Conservation (phyloP, 2,113 vertebrate species). For the Petrocephalus zakoni region DNA sequence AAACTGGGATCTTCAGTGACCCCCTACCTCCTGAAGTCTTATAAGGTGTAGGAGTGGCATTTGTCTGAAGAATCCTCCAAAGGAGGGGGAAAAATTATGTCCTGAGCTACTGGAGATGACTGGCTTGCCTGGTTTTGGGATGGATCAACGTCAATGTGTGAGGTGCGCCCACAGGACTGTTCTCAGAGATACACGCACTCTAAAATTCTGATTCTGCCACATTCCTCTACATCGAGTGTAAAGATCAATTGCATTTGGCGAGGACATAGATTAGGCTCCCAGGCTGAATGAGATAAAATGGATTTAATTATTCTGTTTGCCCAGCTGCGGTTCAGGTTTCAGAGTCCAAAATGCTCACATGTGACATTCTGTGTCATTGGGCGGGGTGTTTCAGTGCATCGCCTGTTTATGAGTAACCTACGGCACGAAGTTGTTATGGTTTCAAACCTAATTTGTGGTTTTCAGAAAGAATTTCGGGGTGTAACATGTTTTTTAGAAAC, state of each 20-base stretch:
- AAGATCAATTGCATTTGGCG: neutral
- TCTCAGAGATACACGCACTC: neutral
- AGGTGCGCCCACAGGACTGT: neutral
- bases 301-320: neutral
- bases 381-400: neutral
- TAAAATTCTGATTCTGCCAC: neutral
- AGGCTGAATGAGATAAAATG: neutral
- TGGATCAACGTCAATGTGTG: neutral
- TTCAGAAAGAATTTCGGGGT: constrained; percentile 21
- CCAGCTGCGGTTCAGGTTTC: constrained; percentile 3
- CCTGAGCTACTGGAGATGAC: neutral
- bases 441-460: constrained; percentile 26
- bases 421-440: constrained; percentile 15
- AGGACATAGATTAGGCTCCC: neutral
- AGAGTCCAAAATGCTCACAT: neutral
- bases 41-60: neutral
- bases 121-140: neutral
- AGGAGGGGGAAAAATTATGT: neutral
- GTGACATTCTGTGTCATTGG: neutral
- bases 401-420: constrained; percentile 13
- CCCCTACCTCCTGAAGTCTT: neutral
- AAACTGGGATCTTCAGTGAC: neutral
- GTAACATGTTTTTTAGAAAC: constrained; percentile 25
- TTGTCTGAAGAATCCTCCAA: neutral
- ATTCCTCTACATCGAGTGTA: neutral